A percentile compares a stretch with the other conserved stretches of the same genome.
phyloP scores from a whole-genome alignment of 1,140 invertebrate genomes.

The Metopolophium dirhodum region DNA sequence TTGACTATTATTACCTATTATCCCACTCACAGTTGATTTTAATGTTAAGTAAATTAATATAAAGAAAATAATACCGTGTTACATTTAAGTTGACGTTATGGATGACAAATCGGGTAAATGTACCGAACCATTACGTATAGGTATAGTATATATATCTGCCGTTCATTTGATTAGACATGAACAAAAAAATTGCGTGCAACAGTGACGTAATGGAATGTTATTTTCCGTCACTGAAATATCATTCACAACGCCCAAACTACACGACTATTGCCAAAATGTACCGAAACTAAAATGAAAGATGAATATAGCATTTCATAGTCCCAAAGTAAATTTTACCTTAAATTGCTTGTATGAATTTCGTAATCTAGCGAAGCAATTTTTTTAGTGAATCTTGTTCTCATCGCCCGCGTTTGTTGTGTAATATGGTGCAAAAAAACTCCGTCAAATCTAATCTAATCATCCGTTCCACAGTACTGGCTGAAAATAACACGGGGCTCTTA shows the following conservation, averaged over 20 bases:
- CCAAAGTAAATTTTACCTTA: not conserved
- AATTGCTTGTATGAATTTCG: not conserved
- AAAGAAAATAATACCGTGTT: not conserved
- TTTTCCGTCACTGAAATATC: slow-evolving; percentile 59
- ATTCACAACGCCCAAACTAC: slow-evolving; percentile 6
- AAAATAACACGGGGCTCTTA: not conserved
- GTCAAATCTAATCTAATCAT: not conserved
- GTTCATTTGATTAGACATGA: not conserved
- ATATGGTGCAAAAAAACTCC: not conserved
- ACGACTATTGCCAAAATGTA: slow-evolving; percentile 1
- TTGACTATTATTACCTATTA: slow-evolving; percentile 37
- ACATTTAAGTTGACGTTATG: not conserved
- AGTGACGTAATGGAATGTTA: slow-evolving; percentile 66
- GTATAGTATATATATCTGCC: not conserved
- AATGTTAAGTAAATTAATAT: not conserved
- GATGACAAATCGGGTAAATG: slow-evolving; percentile 11
- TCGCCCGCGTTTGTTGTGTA: not conserved
- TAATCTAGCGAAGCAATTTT: not conserved
- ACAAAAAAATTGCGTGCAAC: not conserved
- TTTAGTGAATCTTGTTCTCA: not conserved
- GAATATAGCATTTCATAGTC: not conserved
- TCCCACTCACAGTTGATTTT: slow-evolving; percentile 1
- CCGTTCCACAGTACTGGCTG: not conserved
- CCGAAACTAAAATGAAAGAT: not conserved
- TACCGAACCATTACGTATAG: not conserved